Conservation (phyloP, 2,888 invertebrate species). For the Watsonalla binaria region DNA sequence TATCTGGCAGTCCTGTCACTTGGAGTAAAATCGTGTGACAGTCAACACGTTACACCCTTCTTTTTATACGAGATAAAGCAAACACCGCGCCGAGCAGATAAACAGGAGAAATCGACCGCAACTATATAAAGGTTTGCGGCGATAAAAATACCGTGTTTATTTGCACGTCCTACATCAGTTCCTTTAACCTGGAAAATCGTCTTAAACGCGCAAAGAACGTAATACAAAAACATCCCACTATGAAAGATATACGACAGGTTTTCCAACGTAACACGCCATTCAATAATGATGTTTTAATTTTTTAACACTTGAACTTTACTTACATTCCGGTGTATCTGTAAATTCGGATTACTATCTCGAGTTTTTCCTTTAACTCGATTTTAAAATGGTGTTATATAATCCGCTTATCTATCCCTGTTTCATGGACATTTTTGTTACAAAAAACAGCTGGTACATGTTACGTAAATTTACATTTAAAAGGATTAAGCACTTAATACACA, state of each 20-base stretch:
- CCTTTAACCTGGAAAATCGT: slow-evolving; percentile 45
- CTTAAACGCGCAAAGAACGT: slow-evolving; percentile 33
- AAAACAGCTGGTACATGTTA: slow-evolving; percentile 39
- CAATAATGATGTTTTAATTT: slow-evolving; percentile 38
- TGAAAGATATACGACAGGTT: slow-evolving; percentile 44
- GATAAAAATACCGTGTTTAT: slow-evolving; percentile 79
- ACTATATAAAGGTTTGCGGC: slow-evolving; percentile 77
- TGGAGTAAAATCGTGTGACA: slow-evolving; percentile 47
- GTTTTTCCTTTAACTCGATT: slow-evolving; percentile 62
- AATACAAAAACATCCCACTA: slow-evolving; percentile 42
- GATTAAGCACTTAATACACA: slow-evolving; percentile 39
- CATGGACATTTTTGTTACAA: slow-evolving; percentile 21
- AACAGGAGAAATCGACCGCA: slow-evolving; percentile 77
- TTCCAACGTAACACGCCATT: slow-evolving; percentile 27
- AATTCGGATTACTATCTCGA: slow-evolving; percentile 68
- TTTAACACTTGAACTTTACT: slow-evolving; percentile 41
- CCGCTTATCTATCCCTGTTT: slow-evolving; percentile 25
- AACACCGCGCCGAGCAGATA: slow-evolving; percentile 72
- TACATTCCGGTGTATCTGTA: slow-evolving; percentile 69
- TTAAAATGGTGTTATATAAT: slow-evolving; percentile 40
- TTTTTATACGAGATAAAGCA: slow-evolving; percentile 74
- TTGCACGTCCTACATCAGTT: slow-evolving; percentile 76
- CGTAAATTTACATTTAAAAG: slow-evolving; percentile 41
- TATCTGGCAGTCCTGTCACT: slow-evolving; percentile 32
- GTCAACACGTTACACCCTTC: slow-evolving; percentile 55